These are phyloP conservation scores for Molorchus minor DNA, from an alignment of 2,888 invertebrate genomes.

Conservation along the genomic window DNA sequence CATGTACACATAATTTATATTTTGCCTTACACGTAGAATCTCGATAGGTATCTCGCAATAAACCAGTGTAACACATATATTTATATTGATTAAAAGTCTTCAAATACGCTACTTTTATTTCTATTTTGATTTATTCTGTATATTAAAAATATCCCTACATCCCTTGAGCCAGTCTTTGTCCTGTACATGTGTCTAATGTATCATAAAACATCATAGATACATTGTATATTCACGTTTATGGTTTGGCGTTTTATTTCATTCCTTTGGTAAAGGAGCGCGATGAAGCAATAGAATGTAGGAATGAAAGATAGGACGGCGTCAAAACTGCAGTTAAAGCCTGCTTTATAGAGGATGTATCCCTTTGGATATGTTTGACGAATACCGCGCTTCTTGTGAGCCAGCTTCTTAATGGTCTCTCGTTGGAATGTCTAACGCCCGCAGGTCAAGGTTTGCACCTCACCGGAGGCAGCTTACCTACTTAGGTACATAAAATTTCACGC, in stretches of 20 bases:
- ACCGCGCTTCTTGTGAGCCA: constrained; percentile 27
- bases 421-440: constrained; percentile 29
- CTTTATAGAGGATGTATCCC: constrained; percentile 26
- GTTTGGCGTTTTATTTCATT: constrained; percentile 25
- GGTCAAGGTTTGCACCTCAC: constrained; percentile 31
- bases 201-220: constrained; percentile 19
- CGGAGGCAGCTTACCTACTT: constrained; percentile 19
- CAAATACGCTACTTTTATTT: constrained; percentile 5
- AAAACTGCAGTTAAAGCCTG: constrained; percentile 26
- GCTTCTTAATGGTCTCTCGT: constrained; percentile 22
- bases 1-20: no score
- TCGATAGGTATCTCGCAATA: no score
- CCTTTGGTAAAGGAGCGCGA: constrained; percentile 18
- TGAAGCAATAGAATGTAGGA: constrained; percentile 24
- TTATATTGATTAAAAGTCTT: constrained; percentile 4
- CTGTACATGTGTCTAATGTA: constrained; percentile 6
- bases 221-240: constrained; percentile 22
- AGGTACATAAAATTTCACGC: constrained; percentile 19
- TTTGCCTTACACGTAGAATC: no score
- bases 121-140: constrained; percentile 17
- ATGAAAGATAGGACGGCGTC: constrained; percentile 24
- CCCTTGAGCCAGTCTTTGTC: constrained; percentile 7
- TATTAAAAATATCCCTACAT: constrained; percentile 10
- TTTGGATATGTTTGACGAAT: constrained; percentile 26
- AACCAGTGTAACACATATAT: no score